Evolutionary conservation across 2,797 vertebrate genomes (phyloP).

Genomic region (Anguilla obscura): DNA sequence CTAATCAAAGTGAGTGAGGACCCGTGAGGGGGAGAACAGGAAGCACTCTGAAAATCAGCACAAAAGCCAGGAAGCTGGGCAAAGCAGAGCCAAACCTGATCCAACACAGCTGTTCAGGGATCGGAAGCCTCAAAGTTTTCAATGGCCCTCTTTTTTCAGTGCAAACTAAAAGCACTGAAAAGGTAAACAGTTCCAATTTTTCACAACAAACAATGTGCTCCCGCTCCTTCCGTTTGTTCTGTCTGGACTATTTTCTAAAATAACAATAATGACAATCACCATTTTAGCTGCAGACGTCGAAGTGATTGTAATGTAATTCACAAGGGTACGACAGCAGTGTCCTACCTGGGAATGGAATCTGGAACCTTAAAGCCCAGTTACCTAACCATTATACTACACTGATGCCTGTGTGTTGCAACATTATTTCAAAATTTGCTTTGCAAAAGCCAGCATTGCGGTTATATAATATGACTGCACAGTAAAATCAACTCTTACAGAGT

Average conservation of each 20-base stretch:
- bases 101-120: conserved; percentile 10
- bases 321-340: neutral
- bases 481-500: no score
- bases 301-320: neutral
- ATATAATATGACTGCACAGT: neutral
- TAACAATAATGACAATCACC: neutral
- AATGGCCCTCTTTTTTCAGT: conserved; percentile 10
- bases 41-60: neutral
- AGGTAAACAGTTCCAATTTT: neutral
- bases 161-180: neutral
- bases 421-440: neutral
- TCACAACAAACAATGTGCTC: neutral
- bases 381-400: neutral
- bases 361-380: neutral
- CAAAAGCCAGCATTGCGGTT: neutral
- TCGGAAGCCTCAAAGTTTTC: neutral
- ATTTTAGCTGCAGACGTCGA: neutral
- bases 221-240: neutral
- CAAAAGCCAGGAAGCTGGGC: conserved; percentile 24
- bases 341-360: neutral
- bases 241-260: neutral
- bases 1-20: neutral
- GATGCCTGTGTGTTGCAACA: neutral
- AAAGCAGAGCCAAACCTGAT: conserved; percentile 4
- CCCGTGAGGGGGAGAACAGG: neutral